These are phyloP conservation scores for Megalurothrips usitatus DNA, from an alignment of 2,888 invertebrate species.

Conservation along the genomic window DNA sequence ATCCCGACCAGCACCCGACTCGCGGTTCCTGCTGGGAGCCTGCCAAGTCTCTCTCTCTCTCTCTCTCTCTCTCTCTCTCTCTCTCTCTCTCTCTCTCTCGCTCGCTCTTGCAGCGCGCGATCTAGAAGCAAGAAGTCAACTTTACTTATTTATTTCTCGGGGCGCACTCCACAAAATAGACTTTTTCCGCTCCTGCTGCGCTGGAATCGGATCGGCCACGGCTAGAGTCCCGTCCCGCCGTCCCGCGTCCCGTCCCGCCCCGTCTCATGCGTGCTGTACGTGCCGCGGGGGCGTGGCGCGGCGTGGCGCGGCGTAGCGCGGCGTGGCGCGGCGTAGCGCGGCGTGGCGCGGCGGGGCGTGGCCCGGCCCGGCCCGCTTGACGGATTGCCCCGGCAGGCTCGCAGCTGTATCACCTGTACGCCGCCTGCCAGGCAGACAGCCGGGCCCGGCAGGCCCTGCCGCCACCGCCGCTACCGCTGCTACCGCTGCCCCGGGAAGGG, in stretches of 20 bases:
- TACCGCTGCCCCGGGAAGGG: too few relatives aligned
- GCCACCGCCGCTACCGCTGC: too few relatives aligned
- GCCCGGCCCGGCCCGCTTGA: too few relatives aligned
- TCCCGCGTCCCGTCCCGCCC: background rate
- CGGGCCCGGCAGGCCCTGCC: too few relatives aligned
- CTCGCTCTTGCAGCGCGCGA: background rate
- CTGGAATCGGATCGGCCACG: background rate
- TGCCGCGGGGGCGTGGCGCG: background rate
- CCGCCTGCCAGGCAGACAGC: too few relatives aligned
- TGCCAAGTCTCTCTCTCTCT: too few relatives aligned
- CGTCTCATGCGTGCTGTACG: background rate
- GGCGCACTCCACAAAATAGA: slow-evolving; percentile 16
- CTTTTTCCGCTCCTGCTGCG: background rate
- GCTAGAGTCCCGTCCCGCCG: background rate
- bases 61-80: too few relatives aligned
- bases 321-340: background rate
- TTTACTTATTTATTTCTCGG: slow-evolving; percentile 18
- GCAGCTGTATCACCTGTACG: too few relatives aligned
- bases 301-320: background rate
- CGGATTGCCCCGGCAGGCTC: too few relatives aligned
- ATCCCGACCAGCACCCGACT: too few relatives aligned
- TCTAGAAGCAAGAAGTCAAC: background rate
- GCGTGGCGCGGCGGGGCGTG: background rate
- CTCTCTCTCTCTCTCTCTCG: too few relatives aligned
- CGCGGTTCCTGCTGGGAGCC: too few relatives aligned